A percentile compares a stretch with the other conserved stretches of the same genome.
Evolutionary conservation across 2,888 invertebrate genomes (phyloP).

Genomic region (Apotomis turbidana): DNA sequence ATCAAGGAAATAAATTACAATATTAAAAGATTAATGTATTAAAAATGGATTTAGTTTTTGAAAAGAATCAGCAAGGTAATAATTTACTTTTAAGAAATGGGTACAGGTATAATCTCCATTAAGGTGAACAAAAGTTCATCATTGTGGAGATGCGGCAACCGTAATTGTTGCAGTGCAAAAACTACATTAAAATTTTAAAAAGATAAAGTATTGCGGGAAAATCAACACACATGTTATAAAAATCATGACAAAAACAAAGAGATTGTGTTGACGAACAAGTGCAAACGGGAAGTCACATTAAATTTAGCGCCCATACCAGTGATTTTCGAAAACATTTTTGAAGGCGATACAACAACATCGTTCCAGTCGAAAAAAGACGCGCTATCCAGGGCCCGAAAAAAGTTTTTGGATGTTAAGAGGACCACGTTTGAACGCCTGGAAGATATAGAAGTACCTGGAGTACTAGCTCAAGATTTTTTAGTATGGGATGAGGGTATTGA

Average conservation of each 20-base stretch:
- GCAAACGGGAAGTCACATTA: conserved; percentile 4
- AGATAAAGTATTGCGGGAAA: conserved; percentile 4
- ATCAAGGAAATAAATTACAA: neutral
- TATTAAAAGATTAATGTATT: neutral
- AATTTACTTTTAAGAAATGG: conserved; percentile 11
- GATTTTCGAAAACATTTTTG: conserved; percentile 12
- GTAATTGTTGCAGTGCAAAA: no score
- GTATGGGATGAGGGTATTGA: conserved; percentile 24
- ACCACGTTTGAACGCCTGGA: conserved; percentile 15
- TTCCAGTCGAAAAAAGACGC: conserved; percentile 11
- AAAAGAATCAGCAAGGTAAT: conserved; percentile 15
- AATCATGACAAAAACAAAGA: conserved; percentile 8
- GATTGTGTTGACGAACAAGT: conserved; percentile 8
- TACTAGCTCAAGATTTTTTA: conserved; percentile 23
- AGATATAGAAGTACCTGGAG: conserved; percentile 15
- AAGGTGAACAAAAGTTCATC: conserved; percentile 3
- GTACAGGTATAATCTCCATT: conserved; percentile 9
- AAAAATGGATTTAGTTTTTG: conserved; percentile 5
- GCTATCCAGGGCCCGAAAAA: conserved; percentile 10
- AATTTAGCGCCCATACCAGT: conserved; percentile 12
- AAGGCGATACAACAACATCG: conserved; percentile 2
- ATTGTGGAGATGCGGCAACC: neutral
- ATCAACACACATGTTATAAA: conserved; percentile 15
- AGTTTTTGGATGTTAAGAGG: conserved; percentile 10
- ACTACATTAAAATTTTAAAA: no score